Evolutionary conservation across 2,888 invertebrate species (phyloP), one percentile per base, ranked within the genome.

Genomic region (Agrilus cyanescens): DNA sequence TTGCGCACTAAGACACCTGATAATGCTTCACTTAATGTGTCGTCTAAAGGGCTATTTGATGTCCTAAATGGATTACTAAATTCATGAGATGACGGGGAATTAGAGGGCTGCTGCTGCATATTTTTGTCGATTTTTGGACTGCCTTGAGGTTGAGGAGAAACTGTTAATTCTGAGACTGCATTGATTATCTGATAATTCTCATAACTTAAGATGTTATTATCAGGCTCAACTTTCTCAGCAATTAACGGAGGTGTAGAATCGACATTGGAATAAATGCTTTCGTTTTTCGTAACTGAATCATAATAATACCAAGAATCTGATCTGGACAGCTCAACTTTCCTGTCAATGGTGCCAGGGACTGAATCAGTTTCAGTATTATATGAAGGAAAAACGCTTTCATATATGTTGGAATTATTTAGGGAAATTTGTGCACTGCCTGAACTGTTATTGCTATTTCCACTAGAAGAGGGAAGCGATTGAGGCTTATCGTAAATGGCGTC

Each of bases 401-500:
- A 65, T 44, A 61, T 55, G 37, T 57, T 53, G 4, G 49, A 43
- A 58, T 61, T 50, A 56, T 59, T 13, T 57, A 53, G 42, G 13
- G 29, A 25, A 16, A 36, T 18, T 14, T 18, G 33, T 30, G 43
- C 43, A 42, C 39, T 47, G 41, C 55, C 59, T 3, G 68, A 68
- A 41, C 50, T 51, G 42, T 59, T 38, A 45, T 61, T 55, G 52
- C 57, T 60, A 44, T 62, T 62, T 14, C 58, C 54, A 46, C 56
- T 56, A 3, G 63, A 61, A 29, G 67, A 67, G 3, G 61, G 60
- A 7, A 65, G 54, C 3, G 68, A 67, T 40, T 69, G 68, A 25
- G 75, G 64, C 46, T 73, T 70, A 56, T 76, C 75, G 53, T 76
- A 75, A 45, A 73, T 64, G 29, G 69, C 67, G 55, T 74, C 74